Percentiles rank a stretch among this genome's conserved stretches.
Conservation (phyloP, 2,113 vertebrate genomes). For the Clarias macrocephalus region DNA sequence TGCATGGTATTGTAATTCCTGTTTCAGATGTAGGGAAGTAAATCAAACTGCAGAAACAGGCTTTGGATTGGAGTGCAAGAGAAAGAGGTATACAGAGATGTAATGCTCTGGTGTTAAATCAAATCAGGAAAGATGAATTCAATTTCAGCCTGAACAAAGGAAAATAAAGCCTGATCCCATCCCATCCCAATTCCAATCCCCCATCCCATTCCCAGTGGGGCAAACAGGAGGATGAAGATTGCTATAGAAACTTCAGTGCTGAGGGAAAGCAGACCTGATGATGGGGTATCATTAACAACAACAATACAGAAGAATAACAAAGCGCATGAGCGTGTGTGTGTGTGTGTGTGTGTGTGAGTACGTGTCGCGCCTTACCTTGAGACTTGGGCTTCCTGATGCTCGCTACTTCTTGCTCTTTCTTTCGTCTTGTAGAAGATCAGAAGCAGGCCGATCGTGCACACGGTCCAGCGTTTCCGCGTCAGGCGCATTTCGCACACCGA, state of each 20-base stretch:
- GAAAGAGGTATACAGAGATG: not conserved
- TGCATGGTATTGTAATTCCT: not conserved
- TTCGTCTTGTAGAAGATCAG: constrained; percentile 88
- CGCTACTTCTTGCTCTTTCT: constrained; percentile 80
- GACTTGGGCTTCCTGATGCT: constrained; percentile 76
- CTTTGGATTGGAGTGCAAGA: not conserved
- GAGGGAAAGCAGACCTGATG: not conserved
- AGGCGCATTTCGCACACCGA: constrained; percentile 77
- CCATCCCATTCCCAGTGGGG: not conserved
- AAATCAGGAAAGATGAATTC: not conserved
- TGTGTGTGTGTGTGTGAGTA: not conserved
- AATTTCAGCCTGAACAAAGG: constrained; percentile 17
- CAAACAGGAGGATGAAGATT: not conserved
- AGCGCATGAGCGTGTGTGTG: not conserved
- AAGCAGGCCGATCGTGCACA: constrained; percentile 84
- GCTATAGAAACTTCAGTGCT: constrained; percentile 5
- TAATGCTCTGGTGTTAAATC: not conserved
- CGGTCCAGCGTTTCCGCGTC: constrained; percentile 82
- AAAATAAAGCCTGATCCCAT: constrained; percentile 12
- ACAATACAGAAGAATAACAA: constrained; percentile 10
- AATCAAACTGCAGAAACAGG: not conserved
- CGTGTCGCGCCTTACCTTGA: constrained; percentile 70
- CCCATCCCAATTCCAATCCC: not conserved
- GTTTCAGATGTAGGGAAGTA: not conserved
- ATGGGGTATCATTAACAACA: too few species aligned